Percentiles rank a stretch among this genome's conserved stretches.
These are phyloP conservation scores for Mnemiopsis leidyi DNA, from an alignment of 37 sponge, comb jelly and placozoan species.

Conservation along the genomic window DNA sequence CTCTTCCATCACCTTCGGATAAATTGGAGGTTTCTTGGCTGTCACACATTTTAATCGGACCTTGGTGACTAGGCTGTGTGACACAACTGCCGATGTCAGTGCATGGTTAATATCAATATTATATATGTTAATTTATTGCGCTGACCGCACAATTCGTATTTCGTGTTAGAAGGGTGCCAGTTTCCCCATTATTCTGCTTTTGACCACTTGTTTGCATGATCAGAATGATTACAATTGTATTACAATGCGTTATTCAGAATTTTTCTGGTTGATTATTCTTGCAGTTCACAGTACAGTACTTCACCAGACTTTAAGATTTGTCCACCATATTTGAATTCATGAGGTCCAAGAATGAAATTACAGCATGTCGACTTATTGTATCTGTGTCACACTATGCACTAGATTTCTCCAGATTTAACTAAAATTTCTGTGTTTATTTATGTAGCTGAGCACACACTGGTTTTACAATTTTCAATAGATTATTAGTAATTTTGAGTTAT, in stretches of 20 bases:
- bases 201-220: not conserved
- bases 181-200: not conserved
- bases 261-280: not conserved
- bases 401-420: not conserved
- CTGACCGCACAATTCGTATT: not conserved
- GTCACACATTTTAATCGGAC: not conserved
- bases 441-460: not conserved
- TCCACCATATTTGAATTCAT: not conserved
- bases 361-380: no score
- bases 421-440: not conserved
- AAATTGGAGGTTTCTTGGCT: not conserved
- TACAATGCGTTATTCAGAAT: not conserved
- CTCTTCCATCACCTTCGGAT: constrained; percentile 62
- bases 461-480: not conserved
- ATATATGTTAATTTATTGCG: not conserved
- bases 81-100: not conserved
- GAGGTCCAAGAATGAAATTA: no score
- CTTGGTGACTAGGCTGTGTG: not conserved
- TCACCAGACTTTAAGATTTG: not conserved
- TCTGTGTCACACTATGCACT: no score
- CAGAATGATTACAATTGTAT: not conserved
- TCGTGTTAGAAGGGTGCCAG: not conserved
- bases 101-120: not conserved
- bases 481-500: not conserved
- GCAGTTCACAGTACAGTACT: not conserved